phyloP scores from a whole-genome alignment of 2,797 vertebrate genomes.

The Aselliscus stoliczkanus region DNA sequence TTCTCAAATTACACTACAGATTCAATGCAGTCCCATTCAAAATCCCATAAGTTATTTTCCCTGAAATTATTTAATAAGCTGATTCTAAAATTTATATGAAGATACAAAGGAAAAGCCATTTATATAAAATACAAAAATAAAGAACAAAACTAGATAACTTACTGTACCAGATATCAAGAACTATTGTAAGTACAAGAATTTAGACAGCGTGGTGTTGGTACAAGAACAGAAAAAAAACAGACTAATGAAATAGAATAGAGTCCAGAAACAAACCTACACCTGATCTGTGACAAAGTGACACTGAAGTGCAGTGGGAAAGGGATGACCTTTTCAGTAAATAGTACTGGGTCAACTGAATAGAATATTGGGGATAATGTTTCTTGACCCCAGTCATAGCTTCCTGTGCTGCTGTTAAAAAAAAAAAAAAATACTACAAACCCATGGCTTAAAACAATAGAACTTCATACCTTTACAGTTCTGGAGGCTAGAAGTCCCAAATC shows the following conservation, averaged over 20 bases:
- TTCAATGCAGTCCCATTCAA: not conserved
- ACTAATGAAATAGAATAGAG: not conserved
- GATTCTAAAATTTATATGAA: not conserved
- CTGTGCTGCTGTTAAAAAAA: not conserved
- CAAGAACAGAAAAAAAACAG: not conserved
- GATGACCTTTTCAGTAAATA: not conserved
- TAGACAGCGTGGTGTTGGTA: not conserved
- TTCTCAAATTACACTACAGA: not conserved
- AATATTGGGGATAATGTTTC: not conserved
- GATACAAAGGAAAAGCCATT: not conserved
- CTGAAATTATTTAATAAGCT: not conserved
- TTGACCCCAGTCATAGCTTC: not conserved
- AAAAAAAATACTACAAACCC: not conserved
- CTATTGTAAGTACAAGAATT: not conserved
- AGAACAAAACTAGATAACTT: not conserved
- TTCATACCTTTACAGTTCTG: not conserved
- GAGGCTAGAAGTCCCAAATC: not conserved
- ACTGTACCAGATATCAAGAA: not conserved
- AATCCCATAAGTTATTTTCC: not conserved
- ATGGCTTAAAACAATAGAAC: not conserved
- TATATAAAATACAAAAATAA: not conserved
- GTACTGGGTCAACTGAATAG: not conserved
- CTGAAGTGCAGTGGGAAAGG: accelerated
- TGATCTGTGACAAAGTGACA: not conserved
- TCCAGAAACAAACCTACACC: not conserved